Evolutionary conservation across 2,113 vertebrate species (phyloP).

Genomic region (Syngnathus floridae): DNA sequence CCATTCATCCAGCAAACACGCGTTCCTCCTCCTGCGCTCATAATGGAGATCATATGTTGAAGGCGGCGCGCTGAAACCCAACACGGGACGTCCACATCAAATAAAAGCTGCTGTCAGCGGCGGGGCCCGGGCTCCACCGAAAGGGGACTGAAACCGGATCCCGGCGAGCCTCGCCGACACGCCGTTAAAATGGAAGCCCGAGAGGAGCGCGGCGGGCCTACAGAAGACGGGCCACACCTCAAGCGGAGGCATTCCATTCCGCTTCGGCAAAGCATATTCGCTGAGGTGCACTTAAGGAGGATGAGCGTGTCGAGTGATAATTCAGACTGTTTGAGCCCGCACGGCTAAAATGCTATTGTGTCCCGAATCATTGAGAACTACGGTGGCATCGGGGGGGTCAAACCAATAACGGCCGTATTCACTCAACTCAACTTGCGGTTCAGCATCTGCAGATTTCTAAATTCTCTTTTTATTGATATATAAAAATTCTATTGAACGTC

Average conservation of each 20-base stretch:
- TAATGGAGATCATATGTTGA: constrained; percentile 76
- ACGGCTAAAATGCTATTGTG: neutral
- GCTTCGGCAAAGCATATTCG: constrained; percentile 16
- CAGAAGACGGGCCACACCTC: constrained; percentile 40
- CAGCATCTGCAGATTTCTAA: too few species aligned
- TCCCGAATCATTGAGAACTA: neutral
- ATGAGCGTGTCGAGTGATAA: constrained; percentile 13
- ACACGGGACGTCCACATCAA: constrained; percentile 70
- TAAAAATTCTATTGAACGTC: too few species aligned
- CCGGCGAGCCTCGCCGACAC: constrained; percentile 57
- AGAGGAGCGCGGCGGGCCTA: constrained; percentile 19
- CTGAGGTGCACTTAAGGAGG: constrained; percentile 16
- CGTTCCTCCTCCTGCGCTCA: constrained; percentile 58
- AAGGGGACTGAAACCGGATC: constrained; percentile 63
- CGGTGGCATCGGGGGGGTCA: too few species aligned
- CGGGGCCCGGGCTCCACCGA: constrained; percentile 49
- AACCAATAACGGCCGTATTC: too few species aligned
- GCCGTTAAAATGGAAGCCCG: constrained; percentile 54
- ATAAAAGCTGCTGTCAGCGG: constrained; percentile 70
- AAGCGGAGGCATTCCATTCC: constrained; percentile 43
- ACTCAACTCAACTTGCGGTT: too few species aligned
- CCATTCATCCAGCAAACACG: constrained; percentile 56
- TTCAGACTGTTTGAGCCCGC: neutral
- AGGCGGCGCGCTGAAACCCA: constrained; percentile 62
- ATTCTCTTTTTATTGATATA: too few species aligned